Conservation (phyloP, 2,888 invertebrate genomes). For the Mechanitis messenoides region DNA sequence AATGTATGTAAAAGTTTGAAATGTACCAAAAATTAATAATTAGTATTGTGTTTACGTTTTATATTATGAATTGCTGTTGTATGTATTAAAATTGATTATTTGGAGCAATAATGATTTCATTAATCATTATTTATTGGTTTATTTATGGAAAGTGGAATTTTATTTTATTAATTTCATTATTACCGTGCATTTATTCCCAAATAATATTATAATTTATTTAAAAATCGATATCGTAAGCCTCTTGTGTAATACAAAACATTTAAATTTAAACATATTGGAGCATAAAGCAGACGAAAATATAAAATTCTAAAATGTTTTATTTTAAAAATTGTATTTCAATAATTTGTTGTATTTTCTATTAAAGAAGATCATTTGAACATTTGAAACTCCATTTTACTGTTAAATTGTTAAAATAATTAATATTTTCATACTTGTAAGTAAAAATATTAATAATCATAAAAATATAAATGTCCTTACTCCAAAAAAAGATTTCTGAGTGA, state of each 20-base stretch:
- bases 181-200: conserved; percentile 4
- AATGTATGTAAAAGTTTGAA: conserved; percentile 1
- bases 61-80: not conserved
- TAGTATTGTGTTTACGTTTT: not conserved
- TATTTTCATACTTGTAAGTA: conserved; percentile 3
- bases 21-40: conserved; percentile 3
- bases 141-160: too few relatives aligned
- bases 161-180: not conserved
- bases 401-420: not conserved
- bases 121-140: not conserved
- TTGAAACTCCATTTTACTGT: not conserved
- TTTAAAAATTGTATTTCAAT: too few relatives aligned
- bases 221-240: not conserved
- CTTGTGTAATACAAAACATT: not conserved
- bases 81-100: not conserved
- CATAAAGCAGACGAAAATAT: not conserved
- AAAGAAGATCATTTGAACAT: too few relatives aligned
- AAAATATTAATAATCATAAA: not conserved
- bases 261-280: not conserved
- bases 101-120: not conserved
- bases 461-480: not conserved
- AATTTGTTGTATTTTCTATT: not conserved
- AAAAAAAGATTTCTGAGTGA: not conserved
- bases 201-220: conserved; percentile 1
- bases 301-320: too few relatives aligned